A percentile compares a stretch with the other conserved stretches of the same genome.
These are phyloP conservation scores for Crotalus horridus DNA, from an alignment of 2,113 vertebrate genomes.

Conservation along the genomic window DNA sequence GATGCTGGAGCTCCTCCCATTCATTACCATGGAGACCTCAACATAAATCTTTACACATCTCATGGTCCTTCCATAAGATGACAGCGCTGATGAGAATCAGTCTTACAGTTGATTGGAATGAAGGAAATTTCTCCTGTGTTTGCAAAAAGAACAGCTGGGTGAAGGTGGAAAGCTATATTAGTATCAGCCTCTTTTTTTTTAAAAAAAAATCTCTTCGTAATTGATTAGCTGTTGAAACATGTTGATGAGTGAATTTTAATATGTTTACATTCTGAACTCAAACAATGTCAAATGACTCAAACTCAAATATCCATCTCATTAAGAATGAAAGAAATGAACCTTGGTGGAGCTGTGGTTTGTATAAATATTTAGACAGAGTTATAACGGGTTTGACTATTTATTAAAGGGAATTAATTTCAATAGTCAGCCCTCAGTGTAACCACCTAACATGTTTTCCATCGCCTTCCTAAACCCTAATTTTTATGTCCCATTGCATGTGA, in stretches of 20 bases:
- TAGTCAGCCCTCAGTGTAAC: not conserved
- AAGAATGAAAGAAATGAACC: constrained; percentile 5
- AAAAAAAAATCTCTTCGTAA: not conserved
- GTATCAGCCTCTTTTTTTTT: not conserved
- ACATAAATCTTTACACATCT: not conserved
- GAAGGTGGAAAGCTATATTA: not conserved
- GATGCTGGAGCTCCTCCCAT: not conserved
- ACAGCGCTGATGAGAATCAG: not conserved
- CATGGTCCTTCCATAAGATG: not conserved
- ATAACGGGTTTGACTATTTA: not conserved
- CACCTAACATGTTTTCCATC: not conserved
- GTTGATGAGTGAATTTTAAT: constrained; percentile 18
- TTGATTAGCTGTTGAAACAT: constrained; percentile 19
- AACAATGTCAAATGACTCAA: not conserved
- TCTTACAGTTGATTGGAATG: not conserved
- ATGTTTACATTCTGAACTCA: constrained; percentile 2
- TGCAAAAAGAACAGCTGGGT: not conserved
- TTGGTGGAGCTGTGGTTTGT: not conserved
- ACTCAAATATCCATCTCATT: not conserved
- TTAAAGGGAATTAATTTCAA: constrained; percentile 10
- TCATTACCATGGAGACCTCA: not conserved
- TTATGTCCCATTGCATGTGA: not conserved
- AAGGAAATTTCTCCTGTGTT: not conserved
- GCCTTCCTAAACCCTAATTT: not conserved
- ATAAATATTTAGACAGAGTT: constrained; percentile 23